These are phyloP conservation scores for Trachelus iudaicus DNA, from an alignment of 2,888 invertebrate genomes.

Conservation along the genomic window DNA sequence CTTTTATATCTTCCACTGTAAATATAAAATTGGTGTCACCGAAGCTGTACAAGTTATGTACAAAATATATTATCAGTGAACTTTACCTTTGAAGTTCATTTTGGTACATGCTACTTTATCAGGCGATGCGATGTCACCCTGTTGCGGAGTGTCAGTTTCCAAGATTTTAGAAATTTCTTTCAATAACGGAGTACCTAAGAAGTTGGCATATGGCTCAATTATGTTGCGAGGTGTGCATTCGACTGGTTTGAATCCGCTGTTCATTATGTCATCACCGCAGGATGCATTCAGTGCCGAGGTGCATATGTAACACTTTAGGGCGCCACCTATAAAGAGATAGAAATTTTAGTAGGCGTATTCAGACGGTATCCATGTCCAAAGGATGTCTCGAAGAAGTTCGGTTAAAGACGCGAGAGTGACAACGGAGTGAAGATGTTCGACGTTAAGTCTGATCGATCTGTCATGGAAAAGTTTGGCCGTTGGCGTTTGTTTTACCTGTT, in stretches of 20 bases:
- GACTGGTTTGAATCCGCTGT: conserved; percentile 19
- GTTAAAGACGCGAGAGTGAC: not conserved
- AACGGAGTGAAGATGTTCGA: not conserved
- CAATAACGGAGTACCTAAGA: conserved; percentile 12
- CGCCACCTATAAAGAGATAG: conserved; percentile 37
- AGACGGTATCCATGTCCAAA: not conserved
- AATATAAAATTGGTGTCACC: not conserved
- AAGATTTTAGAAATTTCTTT: conserved; percentile 35
- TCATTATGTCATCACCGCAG: conserved; percentile 28
- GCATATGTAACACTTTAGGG: conserved; percentile 53
- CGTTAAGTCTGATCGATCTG: not conserved
- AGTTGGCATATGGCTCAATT: too few relatives aligned
- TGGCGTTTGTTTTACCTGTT: too few relatives aligned
- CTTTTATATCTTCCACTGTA: conserved; percentile 33
- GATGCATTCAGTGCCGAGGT: conserved; percentile 36
- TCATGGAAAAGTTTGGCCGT: not conserved
- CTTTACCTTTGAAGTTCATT: conserved; percentile 42
- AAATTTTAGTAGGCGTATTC: not conserved
- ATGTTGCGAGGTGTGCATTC: conserved; percentile 41
- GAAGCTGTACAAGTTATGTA: conserved; percentile 11
- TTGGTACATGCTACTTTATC: conserved; percentile 44
- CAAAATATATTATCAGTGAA: not conserved
- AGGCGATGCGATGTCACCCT: conserved; percentile 16
- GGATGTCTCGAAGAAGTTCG: not conserved
- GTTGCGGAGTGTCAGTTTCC: conserved; percentile 36